Conservation (phyloP, 2,113 vertebrate genomes). For the Gambusia holbrooki region DNA sequence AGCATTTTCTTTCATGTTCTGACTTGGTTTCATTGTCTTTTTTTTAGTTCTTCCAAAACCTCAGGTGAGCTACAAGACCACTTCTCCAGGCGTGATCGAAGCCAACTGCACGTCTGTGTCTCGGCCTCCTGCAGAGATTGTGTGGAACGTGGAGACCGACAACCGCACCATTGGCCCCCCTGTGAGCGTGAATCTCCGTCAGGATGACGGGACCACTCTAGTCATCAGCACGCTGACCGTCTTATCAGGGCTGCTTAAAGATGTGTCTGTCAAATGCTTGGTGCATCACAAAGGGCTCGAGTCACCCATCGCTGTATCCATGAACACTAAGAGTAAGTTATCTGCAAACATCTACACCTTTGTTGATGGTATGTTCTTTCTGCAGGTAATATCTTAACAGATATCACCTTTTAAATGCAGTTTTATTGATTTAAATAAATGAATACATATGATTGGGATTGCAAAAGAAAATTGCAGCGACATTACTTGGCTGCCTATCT, state of each 20-base stretch:
- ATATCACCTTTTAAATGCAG: not conserved
- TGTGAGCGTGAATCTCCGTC: constrained; percentile 44
- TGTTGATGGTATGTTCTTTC: not conserved
- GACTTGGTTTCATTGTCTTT: not conserved
- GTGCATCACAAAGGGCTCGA: constrained; percentile 84
- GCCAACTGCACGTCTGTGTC: constrained; percentile 82
- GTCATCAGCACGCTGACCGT: constrained; percentile 80
- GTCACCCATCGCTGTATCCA: constrained; percentile 81
- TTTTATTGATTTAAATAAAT: not conserved
- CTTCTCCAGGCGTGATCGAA: constrained; percentile 78
- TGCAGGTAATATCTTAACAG: not conserved
- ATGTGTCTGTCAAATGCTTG: constrained; percentile 82
- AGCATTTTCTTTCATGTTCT: too few species aligned
- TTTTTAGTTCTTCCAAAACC: constrained; percentile 81
- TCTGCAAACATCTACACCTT: not conserved
- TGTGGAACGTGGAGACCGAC: constrained; percentile 81
- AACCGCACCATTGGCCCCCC: constrained; percentile 79
- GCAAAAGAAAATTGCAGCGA: not conserved
- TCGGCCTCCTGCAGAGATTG: constrained; percentile 76
- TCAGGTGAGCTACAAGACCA: constrained; percentile 81
- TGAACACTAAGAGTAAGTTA: constrained; percentile 85
- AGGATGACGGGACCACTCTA: constrained; percentile 78
- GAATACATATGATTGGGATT: not conserved
- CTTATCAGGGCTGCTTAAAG: constrained; percentile 75
- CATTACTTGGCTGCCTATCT: not conserved